Evolutionary conservation across 2,113 vertebrate genomes (phyloP), one percentile per base, ranked within the genome.

Genomic region (Brachyhypopomus gauderio): DNA sequence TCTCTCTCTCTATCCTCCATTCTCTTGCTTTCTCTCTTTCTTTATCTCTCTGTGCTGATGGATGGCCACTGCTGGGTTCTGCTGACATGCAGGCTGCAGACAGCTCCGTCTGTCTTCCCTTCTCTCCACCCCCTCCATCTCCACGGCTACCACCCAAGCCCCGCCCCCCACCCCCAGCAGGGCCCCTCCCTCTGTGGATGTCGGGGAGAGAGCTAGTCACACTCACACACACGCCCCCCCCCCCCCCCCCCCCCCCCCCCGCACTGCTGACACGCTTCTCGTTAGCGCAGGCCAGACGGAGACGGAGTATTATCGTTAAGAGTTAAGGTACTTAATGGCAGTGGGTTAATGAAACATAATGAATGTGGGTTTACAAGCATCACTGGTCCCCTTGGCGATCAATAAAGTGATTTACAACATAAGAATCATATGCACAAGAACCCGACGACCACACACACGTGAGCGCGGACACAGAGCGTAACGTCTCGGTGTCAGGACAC

Each of bases 101-200:
- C 72, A 72, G 56, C 34, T 59, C 34, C 1, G 58, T 76, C 83
- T 79, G 72, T 79, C 77, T 79, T 80, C 75, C 71, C 73, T 36
- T 45, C 52, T 27, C 58, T 71, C 41, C 69, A 3, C 48, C 74
- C 77, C 25, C 80, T 85, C 60, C 81, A 80, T 83, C 81, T 75
- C 64, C 74, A 6, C 67, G 41, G 9, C 12, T 14, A 52, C 45
- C 25, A 27, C 67, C 25, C 67, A 41, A n/a, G 16, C 66, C 25
- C 72, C 19, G 5, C 20, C 67, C 41, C 69, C 75, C 58, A 19
- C 76, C 72, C 14, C 38, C 72, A 11, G 30, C 77, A 83, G 80
- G 80, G 77, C 69, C 36, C 62, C 77, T n/a, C 81, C 84, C 83
- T 83, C 80, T 85, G 77, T 63, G 77, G 64, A 23, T 17, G 67